Evolutionary conservation across 1,140 invertebrate genomes (phyloP).

Genomic region (Diuraphis noxia): DNA sequence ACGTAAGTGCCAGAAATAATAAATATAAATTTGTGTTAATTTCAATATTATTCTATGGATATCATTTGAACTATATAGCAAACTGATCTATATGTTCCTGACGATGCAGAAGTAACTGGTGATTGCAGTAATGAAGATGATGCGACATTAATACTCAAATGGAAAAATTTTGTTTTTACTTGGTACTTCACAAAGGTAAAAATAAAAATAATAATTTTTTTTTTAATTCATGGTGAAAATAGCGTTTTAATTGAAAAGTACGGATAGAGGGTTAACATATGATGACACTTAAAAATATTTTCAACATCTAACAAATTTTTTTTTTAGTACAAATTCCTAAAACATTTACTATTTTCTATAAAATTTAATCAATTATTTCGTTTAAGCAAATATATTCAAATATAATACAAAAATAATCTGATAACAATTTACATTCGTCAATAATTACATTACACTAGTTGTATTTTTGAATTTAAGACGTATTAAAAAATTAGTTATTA

Average conservation of each 20-base stretch:
- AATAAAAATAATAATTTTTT: not conserved
- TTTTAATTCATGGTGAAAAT: not conserved
- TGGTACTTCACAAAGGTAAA: slow-evolving; percentile 74
- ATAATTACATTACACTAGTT: too few species aligned
- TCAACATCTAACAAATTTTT: not conserved
- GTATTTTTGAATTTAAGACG: too few species aligned
- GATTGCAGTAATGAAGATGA: slow-evolving; percentile 72
- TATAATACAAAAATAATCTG: too few species aligned
- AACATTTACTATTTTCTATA: not conserved
- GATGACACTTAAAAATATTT: not conserved
- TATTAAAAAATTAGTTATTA: too few species aligned
- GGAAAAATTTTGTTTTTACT: slow-evolving; percentile 71
- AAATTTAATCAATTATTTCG: too few species aligned
- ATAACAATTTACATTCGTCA: too few species aligned
- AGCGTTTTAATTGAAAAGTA: not conserved
- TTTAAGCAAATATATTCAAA: too few species aligned
- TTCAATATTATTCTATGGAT: not conserved
- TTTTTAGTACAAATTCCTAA: not conserved
- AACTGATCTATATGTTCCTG: slow-evolving; percentile 49
- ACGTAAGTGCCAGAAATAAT: slow-evolving; percentile 55
- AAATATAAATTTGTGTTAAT: not conserved
- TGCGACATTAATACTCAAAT: slow-evolving; percentile 70
- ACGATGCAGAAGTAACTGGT: slow-evolving; percentile 65
- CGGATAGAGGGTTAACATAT: too few species aligned
- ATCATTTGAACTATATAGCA: slow-evolving; percentile 16